Base-by-base conservation (phyloP, 1,140 invertebrate species). In the Gonioctena quinquepunctata region DNA sequence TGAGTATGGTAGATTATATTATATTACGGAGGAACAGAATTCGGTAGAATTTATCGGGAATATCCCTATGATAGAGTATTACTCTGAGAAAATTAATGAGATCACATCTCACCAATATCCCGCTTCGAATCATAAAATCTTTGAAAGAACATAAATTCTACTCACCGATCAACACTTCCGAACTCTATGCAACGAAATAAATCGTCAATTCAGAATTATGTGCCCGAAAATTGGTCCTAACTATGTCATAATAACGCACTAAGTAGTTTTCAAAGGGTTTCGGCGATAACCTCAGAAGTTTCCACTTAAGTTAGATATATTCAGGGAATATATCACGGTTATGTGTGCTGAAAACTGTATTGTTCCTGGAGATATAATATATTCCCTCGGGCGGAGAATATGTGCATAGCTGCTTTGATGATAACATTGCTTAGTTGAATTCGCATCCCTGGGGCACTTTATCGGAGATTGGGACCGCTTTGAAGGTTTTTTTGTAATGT, bases 201-300 rank as follows among this genome's bases (percentile, higher is more conserved):
- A 54, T 54, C 50, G 50, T 18, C 50, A 18, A 54, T 54, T 54
- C 19, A 18, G 19, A 54, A 54, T 54, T 16, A 54, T 54, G 21
- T 54, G 50, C 18, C 19, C 50, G 50, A 54, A 54, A 54, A 54
- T 54, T 54, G 50, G 50, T 54, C 50, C 19, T 54, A 54, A 54
- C 50, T 54, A 54, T 22, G 33, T 42, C 33, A 42, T 42, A 42
- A 42, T 42, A 42, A 42, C 33, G 33, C 33, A 4, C 13, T 54
- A 54, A 54, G 21, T 54, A 54, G 50, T 54, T 54, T 18, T 54
- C 19, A 21, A 54, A 54, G 50, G 50, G 18, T 22, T 54, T 22
- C 11, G 18, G 18, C 18, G 50, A 54, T 54, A 54, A 54, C 50
- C 50, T 54, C 50, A 54, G 50, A 54, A 54, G 50, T 54, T 54